A percentile compares a stretch with the other conserved stretches of the same genome.
Evolutionary conservation across 2,888 invertebrate species (phyloP).

Genomic region (Rhaphigaster nebulosa): DNA sequence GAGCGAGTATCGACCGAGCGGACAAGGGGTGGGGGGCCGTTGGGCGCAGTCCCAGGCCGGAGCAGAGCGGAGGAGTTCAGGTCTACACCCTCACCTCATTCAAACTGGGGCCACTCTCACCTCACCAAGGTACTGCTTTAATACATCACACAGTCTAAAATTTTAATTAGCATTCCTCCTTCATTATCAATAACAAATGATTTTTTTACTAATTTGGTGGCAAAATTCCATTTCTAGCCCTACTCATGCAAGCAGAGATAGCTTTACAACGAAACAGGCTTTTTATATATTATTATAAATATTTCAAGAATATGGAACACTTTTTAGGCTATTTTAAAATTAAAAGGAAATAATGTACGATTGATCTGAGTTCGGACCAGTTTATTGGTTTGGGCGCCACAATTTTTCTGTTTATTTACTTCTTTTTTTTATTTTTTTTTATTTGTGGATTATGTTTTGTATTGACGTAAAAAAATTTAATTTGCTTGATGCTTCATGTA

Average conservation of each 20-base stretch:
- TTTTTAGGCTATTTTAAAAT: background rate
- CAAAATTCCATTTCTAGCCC: background rate
- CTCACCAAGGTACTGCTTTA: conserved; percentile 24
- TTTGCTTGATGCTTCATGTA: background rate
- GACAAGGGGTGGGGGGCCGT: conserved; percentile 29
- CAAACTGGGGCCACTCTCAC: conserved; percentile 52
- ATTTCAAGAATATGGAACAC: background rate
- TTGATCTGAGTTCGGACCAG: background rate
- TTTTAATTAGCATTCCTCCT: background rate
- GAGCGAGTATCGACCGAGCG: background rate
- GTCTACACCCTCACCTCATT: conserved; percentile 34
- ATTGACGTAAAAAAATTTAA: background rate
- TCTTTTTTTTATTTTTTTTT: background rate
- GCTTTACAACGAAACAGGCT: background rate
- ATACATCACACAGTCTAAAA: background rate
- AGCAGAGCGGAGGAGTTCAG: conserved; percentile 10
- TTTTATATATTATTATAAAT: background rate
- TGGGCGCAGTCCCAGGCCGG: conserved; percentile 56
- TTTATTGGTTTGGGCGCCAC: background rate
- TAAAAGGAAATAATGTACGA: background rate
- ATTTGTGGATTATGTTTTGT: background rate
- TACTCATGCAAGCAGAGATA: background rate
- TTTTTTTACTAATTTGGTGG: background rate
- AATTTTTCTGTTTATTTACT: background rate
- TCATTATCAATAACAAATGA: background rate